These are phyloP conservation scores for Setipinna tenuifilis DNA, from an alignment of 2,797 vertebrate genomes.

Conservation along the genomic window DNA sequence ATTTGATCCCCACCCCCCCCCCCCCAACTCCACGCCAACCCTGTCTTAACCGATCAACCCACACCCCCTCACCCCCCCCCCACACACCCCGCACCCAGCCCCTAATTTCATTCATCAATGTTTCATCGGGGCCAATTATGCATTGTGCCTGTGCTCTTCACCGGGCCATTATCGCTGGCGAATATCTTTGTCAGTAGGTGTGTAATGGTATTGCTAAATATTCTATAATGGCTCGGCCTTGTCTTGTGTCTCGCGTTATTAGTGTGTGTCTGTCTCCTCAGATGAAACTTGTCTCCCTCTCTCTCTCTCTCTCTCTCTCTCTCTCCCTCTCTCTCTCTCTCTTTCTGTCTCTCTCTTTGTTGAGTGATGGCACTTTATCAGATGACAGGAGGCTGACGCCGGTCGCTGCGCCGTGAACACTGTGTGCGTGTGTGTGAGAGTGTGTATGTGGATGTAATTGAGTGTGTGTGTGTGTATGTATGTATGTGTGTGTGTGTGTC, in stretches of 20 bases:
- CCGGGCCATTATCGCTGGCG: slow-evolving; percentile 69
- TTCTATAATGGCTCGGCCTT: slow-evolving; percentile 67
- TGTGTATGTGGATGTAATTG: neutral
- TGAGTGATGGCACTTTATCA: slow-evolving; percentile 62
- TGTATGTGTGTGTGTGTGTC: neutral
- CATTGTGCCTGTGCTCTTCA: slow-evolving; percentile 72
- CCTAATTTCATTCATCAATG: slow-evolving; percentile 82
- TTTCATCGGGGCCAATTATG: slow-evolving; percentile 80
- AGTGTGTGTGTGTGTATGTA: neutral
- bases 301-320: neutral
- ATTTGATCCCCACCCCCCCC: slow-evolving; percentile 75
- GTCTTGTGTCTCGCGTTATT: slow-evolving; percentile 62
- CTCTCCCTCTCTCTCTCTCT: slow-evolving; percentile 37
- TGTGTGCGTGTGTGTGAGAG: neutral
- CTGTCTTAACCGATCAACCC: slow-evolving; percentile 41
- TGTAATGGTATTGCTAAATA: slow-evolving; percentile 76
- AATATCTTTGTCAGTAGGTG: slow-evolving; percentile 70
- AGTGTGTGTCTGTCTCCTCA: slow-evolving; percentile 57
- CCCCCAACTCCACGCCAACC: neutral
- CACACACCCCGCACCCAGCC: slow-evolving; percentile 55
- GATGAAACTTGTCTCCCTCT: slow-evolving; percentile 53
- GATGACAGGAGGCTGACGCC: slow-evolving; percentile 53
- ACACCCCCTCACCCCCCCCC: slow-evolving; percentile 59
- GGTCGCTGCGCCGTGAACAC: slow-evolving; percentile 31
- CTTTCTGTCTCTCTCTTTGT: slow-evolving; percentile 33